Evolutionary conservation across 2,888 invertebrate species (phyloP), one percentile per base, ranked within the genome.

Genomic region (Melanchra persicariae): DNA sequence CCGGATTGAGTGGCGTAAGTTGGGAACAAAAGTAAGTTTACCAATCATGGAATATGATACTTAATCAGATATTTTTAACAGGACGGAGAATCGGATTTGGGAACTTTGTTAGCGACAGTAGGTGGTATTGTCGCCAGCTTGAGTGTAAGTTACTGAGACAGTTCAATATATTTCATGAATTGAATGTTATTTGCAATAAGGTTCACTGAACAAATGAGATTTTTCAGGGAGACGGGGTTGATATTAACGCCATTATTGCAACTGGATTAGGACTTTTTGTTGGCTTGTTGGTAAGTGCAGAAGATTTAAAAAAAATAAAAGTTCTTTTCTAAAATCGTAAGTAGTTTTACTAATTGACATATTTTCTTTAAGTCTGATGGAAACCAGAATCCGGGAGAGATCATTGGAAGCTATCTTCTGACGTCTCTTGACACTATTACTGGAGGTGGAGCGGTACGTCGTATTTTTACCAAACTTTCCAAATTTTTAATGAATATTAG

Each of bases 1-100:
- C 95, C 59, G 94, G 95, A 66, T 86, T 96, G 8, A 96, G 96
- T 81, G 96, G 96, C 8, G 96, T 95, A 91, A 92, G 94, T 91
- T 34, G 8, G 5, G 6, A 61, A 51, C n/a, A 61, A 40, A 40
- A 52, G 19, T 60, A 64, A 30, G 34, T 60, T 15, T 40, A 40
- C 3, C 19, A 22, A 19, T 12, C 5, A 63, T 59, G 7, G 9
- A 70, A 30, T 24, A 47, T 15, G 3, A 22, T 12, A 61, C 24
- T 61, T 65, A 70, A 57, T n/a, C 19, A 47, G 1, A 34, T 0
- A n/a, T 76, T 55, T 52, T 81, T 81, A 94, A 94, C 95, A 94
- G 87, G 94, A 94, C 24, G 96, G 95, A 1, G 91, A 95, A 60
- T 96, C 96, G 9, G 96, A 96, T 86, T 89, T 96, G 69, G 96